Evolutionary conservation across 2,113 vertebrate species (phyloP).

Genomic region (Argyrosomus japonicus): DNA sequence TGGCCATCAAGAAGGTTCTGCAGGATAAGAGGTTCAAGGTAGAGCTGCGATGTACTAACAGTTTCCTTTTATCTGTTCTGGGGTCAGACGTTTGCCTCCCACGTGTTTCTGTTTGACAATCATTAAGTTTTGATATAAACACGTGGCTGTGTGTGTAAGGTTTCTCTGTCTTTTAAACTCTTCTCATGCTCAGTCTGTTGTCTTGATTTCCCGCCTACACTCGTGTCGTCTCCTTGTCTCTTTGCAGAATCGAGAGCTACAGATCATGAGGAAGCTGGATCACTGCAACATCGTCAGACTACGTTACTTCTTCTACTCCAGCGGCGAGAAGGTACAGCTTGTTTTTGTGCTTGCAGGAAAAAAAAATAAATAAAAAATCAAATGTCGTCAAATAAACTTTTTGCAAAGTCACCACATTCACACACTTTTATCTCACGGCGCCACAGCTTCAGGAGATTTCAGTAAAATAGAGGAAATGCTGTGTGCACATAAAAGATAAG

Average conservation of each 20-base stretch:
- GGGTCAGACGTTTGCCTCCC: neutral
- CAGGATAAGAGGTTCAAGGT: constrained; percentile 97
- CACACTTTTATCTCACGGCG: neutral
- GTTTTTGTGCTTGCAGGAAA: constrained; percentile 46
- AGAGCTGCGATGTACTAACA: neutral
- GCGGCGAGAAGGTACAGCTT: constrained; percentile 89
- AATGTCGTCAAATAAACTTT: neutral
- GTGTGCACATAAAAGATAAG: neutral
- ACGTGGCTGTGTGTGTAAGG: neutral
- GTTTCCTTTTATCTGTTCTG: neutral
- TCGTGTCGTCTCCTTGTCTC: constrained; percentile 29
- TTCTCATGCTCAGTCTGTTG: neutral
- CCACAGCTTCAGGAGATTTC: neutral
- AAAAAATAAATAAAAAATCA: neutral
- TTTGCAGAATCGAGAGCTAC: constrained; percentile 91
- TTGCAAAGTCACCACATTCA: neutral
- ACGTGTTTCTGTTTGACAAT: neutral
- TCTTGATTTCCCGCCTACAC: neutral
- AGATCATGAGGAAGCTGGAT: constrained; percentile 95
- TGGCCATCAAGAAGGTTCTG: constrained; percentile 95
- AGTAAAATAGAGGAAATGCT: neutral
- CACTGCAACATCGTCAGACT: constrained; percentile 94
- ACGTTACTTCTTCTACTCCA: constrained; percentile 95
- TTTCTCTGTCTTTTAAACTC: neutral
- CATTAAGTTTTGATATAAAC: neutral